Conservation (phyloP, 2,888 invertebrate species). For the Carcina quercana region DNA sequence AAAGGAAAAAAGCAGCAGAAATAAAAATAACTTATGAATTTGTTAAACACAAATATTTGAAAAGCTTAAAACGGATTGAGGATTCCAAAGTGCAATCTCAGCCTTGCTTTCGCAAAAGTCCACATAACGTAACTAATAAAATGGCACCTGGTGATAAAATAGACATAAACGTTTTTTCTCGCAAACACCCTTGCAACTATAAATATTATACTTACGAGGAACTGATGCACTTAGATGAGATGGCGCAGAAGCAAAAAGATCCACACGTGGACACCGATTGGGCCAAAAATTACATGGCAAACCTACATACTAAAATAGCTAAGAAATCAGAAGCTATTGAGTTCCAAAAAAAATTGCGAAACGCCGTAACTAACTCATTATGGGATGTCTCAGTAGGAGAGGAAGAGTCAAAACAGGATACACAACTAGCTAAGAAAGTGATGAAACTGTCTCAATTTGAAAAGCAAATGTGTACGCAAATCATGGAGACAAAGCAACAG, state of each 20-base stretch:
- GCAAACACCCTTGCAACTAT: conserved; percentile 45
- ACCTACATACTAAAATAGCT: conserved; percentile 56
- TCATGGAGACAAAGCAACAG: conserved; percentile 76
- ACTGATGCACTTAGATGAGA: conserved; percentile 43
- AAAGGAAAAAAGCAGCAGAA: conserved; percentile 61
- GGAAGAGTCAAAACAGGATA: conserved; percentile 68
- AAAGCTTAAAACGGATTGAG: conserved; percentile 42
- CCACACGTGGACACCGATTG: conserved; percentile 28
- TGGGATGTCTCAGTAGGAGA: conserved; percentile 70
- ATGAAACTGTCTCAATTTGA: conserved; percentile 78
- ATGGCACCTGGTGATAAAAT: conserved; percentile 28
- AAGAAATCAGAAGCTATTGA: conserved; percentile 53
- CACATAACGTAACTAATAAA: no score
- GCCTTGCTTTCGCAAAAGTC: no score
- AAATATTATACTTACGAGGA: conserved; percentile 56
- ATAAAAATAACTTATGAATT: conserved; percentile 57
- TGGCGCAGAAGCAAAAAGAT: conserved; percentile 31
- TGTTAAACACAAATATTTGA: conserved; percentile 55
- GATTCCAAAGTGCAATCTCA: conserved; percentile 34
- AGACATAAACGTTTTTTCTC: conserved; percentile 50
- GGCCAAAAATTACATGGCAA: conserved; percentile 63
- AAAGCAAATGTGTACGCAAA: conserved; percentile 77
- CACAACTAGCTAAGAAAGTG: conserved; percentile 68
- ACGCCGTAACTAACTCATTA: conserved; percentile 57
- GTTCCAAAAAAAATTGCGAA: conserved; percentile 66